Conservation (phyloP, 2,797 vertebrate species). For the Catharus ustulatus region DNA sequence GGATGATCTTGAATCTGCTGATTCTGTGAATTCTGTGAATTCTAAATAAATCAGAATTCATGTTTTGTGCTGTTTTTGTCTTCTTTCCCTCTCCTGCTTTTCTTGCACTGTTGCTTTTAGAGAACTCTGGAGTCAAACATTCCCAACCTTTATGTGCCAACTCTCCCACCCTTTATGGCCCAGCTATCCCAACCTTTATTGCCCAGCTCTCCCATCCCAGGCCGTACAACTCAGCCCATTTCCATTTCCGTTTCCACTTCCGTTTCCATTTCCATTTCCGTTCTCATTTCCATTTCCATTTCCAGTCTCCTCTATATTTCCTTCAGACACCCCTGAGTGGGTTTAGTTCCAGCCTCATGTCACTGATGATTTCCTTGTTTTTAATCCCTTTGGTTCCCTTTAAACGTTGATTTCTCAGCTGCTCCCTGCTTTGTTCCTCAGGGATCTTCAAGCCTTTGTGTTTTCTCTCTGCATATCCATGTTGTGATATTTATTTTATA, state of each 20-base stretch:
- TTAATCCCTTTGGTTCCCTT: constrained; percentile 50
- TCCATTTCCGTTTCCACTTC: too few species aligned
- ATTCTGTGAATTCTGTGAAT: too few species aligned
- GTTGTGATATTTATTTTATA: background rate
- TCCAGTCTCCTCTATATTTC: constrained; percentile 11
- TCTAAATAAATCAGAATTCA: background rate
- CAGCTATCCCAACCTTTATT: background rate
- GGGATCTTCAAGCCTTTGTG: background rate
- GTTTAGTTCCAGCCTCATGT: background rate
- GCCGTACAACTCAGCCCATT: too few species aligned
- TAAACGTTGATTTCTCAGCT: constrained; percentile 16
- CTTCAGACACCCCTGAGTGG: background rate
- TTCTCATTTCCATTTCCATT: background rate
- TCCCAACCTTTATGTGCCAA: too few species aligned
- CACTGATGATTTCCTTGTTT: background rate
- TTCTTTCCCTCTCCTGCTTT: too few species aligned
- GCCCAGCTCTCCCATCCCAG: background rate
- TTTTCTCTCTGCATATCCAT: background rate
- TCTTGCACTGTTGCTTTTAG: accelerated
- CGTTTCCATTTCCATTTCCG: too few species aligned
- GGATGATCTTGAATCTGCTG: too few species aligned
- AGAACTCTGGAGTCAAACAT: background rate
- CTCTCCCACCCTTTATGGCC: too few species aligned
- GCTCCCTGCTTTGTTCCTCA: background rate
- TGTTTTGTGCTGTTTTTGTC: background rate